Evolutionary conservation across 1,140 invertebrate species (phyloP), one percentile per base, ranked within the genome.

Genomic region (Druon quercuslanigerum): DNA sequence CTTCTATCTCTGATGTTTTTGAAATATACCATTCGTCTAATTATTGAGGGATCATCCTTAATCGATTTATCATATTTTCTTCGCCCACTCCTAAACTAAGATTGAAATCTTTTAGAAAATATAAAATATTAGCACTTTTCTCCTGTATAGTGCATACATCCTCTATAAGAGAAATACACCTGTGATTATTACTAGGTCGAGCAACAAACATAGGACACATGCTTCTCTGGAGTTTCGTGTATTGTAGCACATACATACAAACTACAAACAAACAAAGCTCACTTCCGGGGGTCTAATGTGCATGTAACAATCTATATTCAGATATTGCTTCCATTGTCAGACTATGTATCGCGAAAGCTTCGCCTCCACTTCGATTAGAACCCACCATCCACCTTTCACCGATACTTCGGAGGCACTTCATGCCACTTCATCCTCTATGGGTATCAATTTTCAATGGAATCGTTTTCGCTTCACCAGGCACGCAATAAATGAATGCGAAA

Each of bases 121-220:
- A 33, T 33, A 33, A 1, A 33, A 33, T 46, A 9, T 46, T 1
- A 1, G 7, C 40, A 8, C 0, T 9, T 11, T 11, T 46, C 40
- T 9, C 2, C 1, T 46, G 7, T 46, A 46, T 46, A 8, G 40
- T 46, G 40, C 7, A 46, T 46, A 46, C 40, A 0, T 5, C 40
- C 7, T 46, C 40, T 11, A 46, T 2, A 75, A 73, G 17, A 71
- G 56, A 77, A 86, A 89, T 84, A 89, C 87, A 87, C 84, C 83
- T 79, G 83, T 88, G 88, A 87, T 89, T 88, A 87, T 88, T 89
- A 70, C 81, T 84, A 87, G 84, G 82, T 85, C 86, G 84, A 83
- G 87, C 83, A 88, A 87, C 86, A 87, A 87, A 88, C 83, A 87
- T 78, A 80, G 71, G 78, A 77, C 82, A 82, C 73, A 72, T 16